A percentile compares a stretch with the other conserved stretches of the same genome.
Conservation (phyloP, 2,113 vertebrate genomes). For the Callocephalon fimbriatum region DNA sequence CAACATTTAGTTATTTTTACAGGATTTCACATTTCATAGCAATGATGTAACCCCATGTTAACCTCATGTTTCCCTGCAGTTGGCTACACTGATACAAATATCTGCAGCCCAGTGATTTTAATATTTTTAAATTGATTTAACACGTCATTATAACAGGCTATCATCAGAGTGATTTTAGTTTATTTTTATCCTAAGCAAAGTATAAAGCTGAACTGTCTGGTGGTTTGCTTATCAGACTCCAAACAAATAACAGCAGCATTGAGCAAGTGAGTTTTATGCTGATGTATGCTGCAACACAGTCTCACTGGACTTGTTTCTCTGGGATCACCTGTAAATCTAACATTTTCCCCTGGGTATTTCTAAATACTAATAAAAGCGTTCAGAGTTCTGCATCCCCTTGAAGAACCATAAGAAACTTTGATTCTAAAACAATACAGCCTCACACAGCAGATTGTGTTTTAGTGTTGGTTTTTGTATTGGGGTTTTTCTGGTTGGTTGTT, state of each 20-base stretch:
- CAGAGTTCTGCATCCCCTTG: neutral
- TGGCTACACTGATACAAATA: slow-evolving; percentile 29
- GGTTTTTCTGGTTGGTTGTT: neutral
- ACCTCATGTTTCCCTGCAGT: slow-evolving; percentile 7
- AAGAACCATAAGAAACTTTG: slow-evolving; percentile 20
- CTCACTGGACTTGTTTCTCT: slow-evolving; percentile 40
- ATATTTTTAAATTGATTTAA: slow-evolving; percentile 69
- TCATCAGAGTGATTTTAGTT: slow-evolving; percentile 50
- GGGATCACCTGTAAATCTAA: slow-evolving; percentile 60
- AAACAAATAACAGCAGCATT: slow-evolving; percentile 22
- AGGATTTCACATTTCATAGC: neutral
- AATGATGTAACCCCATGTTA: neutral
- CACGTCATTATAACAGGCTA: slow-evolving; percentile 38
- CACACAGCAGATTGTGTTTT: neutral
- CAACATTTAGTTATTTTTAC: neutral
- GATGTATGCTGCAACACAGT: slow-evolving; percentile 11
- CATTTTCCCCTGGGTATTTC: slow-evolving; percentile 38
- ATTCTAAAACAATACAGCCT: slow-evolving; percentile 58
- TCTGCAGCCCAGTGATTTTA: slow-evolving; percentile 47
- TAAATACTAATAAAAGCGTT: slow-evolving; percentile 41
- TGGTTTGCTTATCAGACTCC: slow-evolving; percentile 50
- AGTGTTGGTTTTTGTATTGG: neutral
- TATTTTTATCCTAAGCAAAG: slow-evolving; percentile 63
- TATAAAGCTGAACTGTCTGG: slow-evolving; percentile 25
- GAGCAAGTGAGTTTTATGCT: slow-evolving; percentile 31